A percentile compares a stretch with the other conserved stretches of the same genome.
These are phyloP conservation scores for Carterocephalus palaemon DNA, from an alignment of 2,888 invertebrate genomes.

Conservation along the genomic window DNA sequence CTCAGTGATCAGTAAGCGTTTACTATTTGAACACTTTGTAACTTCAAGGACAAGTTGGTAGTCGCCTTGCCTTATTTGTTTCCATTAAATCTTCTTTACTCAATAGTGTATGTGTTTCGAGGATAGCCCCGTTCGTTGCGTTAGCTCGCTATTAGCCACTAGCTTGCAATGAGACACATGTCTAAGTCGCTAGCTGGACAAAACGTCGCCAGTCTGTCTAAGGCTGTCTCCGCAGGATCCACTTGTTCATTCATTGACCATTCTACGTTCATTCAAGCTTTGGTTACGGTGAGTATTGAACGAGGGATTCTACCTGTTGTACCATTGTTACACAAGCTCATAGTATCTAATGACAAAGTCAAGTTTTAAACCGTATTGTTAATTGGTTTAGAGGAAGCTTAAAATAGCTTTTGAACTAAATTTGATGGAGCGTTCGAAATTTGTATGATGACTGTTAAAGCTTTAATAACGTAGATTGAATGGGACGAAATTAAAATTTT, in stretches of 20 bases:
- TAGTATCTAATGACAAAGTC: slow-evolving; percentile 17
- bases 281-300: slow-evolving; percentile 21
- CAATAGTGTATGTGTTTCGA: too few species aligned
- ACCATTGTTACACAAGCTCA: slow-evolving; percentile 5
- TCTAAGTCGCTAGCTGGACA: background rate
- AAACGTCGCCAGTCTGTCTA: slow-evolving; percentile 32
- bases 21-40: too few species aligned
- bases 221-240: slow-evolving; percentile 25
- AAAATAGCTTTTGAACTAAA: slow-evolving; percentile 10
- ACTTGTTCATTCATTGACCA: slow-evolving; percentile 27
- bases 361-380: slow-evolving; percentile 18
- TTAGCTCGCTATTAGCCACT: too few species aligned
- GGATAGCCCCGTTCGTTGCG: too few species aligned
- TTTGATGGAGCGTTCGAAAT: slow-evolving; percentile 5
- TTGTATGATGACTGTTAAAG: too few species aligned
- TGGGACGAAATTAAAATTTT: too few species aligned
- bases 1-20: too few species aligned
- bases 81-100: too few species aligned
- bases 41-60: too few species aligned
- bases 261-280: slow-evolving; percentile 28
- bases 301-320: slow-evolving; percentile 15
- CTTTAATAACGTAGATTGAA: slow-evolving; percentile 6
- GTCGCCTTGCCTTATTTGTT: too few species aligned
- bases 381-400: slow-evolving; percentile 18
- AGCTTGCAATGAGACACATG: background rate